Conservation (phyloP, 2,888 invertebrate genomes). For the Sylvicola cinctus region DNA sequence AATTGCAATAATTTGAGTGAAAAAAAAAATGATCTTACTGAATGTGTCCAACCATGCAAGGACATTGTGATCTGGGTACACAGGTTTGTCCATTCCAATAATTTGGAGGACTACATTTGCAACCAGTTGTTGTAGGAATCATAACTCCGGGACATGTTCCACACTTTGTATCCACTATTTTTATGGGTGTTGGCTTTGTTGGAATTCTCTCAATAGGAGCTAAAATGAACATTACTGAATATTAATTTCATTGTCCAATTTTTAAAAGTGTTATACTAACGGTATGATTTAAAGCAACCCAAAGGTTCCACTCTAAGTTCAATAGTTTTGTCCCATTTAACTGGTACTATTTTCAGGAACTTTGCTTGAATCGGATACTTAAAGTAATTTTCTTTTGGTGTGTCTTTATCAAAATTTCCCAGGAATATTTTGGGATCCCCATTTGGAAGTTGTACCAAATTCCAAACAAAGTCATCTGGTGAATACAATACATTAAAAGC, state of each 20-base stretch:
- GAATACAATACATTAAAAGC: constrained; percentile 55
- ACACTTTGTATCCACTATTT: constrained; percentile 6
- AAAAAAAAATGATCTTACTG: constrained; percentile 21
- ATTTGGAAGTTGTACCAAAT: constrained; percentile 34
- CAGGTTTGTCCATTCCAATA: constrained; percentile 61
- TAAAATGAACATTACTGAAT: neutral
- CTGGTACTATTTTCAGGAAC: constrained; percentile 48
- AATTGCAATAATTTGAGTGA: constrained; percentile 17
- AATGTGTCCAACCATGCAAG: constrained; percentile 51
- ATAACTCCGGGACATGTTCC: constrained; percentile 32
- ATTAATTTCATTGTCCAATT: no score
- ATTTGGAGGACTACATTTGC: constrained; percentile 30
- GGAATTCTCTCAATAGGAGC: constrained; percentile 9
- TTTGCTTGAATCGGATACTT: constrained; percentile 49
- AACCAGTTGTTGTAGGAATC: constrained; percentile 17
- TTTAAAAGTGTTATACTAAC: constrained; percentile 24
- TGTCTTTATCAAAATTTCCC: constrained; percentile 47
- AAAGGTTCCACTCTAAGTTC: constrained; percentile 55
- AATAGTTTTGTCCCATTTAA: constrained; percentile 49
- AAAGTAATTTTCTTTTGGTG: constrained; percentile 41
- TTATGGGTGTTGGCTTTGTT: constrained; percentile 9
- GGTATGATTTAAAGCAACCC: constrained; percentile 58
- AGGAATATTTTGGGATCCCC: constrained; percentile 37
- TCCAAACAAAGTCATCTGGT: constrained; percentile 47
- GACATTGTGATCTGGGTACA: constrained; percentile 49